Conservation (phyloP, 1,140 invertebrate genomes). For the Drosophila guanche region DNA sequence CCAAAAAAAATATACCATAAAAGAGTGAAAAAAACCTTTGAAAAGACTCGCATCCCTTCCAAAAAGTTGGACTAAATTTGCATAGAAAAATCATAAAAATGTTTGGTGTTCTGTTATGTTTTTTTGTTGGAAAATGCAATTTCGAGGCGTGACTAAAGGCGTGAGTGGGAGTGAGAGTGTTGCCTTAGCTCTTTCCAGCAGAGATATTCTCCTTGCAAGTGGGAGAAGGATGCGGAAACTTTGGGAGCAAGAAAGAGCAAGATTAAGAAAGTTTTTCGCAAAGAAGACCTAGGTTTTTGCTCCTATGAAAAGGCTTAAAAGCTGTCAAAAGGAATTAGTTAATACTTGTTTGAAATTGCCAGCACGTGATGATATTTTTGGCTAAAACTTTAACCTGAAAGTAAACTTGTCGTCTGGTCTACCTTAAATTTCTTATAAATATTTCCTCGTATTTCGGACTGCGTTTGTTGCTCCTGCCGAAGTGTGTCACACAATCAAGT, state of each 20-base stretch:
- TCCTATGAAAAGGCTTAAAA: background rate
- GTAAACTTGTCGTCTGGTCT: background rate
- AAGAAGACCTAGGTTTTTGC: slow-evolving; percentile 13
- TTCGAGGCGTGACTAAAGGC: slow-evolving; percentile 58
- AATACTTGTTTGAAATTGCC: slow-evolving; percentile 37
- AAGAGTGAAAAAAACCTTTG: slow-evolving; percentile 14
- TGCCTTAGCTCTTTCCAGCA: too few relatives aligned
- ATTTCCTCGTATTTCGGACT: too few relatives aligned
- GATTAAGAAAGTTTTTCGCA: slow-evolving; percentile 4
- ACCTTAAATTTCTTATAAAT: too few relatives aligned
- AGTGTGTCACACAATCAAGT: slow-evolving; percentile 7
- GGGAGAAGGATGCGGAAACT: too few relatives aligned
- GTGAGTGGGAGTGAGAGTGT: background rate
- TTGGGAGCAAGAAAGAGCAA: slow-evolving; percentile 34
- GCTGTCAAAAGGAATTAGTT: slow-evolving; percentile 53
- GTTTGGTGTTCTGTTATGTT: slow-evolving; percentile 12
- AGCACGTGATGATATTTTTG: slow-evolving; percentile 49
- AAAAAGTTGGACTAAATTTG: slow-evolving; percentile 45
- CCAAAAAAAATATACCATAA: slow-evolving; percentile 5
- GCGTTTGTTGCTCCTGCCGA: background rate
- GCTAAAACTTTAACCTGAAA: background rate
- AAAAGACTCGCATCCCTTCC: slow-evolving; percentile 8
- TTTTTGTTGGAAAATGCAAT: slow-evolving; percentile 44
- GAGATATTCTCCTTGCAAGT: too few relatives aligned
- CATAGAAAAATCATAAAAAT: slow-evolving; percentile 76